A percentile compares a stretch with the other conserved stretches of the same genome.
These are phyloP conservation scores for Micromussa lordhowensis DNA, from an alignment of 92 coral and sea anemone genomes.

Conservation along the genomic window DNA sequence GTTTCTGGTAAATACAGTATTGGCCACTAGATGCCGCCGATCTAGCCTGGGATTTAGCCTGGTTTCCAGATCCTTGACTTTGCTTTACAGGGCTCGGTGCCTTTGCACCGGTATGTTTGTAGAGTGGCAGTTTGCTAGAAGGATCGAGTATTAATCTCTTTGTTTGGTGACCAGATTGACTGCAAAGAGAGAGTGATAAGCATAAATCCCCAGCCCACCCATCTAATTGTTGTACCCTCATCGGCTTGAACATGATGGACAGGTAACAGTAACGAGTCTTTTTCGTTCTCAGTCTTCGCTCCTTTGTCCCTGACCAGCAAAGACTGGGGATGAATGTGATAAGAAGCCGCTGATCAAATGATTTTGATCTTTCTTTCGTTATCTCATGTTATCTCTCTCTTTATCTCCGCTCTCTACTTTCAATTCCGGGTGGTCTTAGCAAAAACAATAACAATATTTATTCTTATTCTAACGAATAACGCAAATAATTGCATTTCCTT, in stretches of 20 bases:
- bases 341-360: background rate
- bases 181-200: background rate
- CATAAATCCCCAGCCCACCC: background rate
- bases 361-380: background rate
- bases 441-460: constrained; percentile 1
- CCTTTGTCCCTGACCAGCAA: background rate
- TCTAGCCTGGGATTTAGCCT: constrained; percentile 29
- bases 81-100: constrained; percentile 46
- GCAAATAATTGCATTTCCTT: background rate
- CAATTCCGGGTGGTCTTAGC: constrained; percentile 18
- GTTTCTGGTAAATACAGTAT: constrained; percentile 73
- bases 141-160: constrained; percentile 24
- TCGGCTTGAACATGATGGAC: background rate
- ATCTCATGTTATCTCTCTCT: constrained; percentile 9
- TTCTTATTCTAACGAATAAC: background rate
- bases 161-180: constrained; percentile 2
- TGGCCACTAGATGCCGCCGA: constrained; percentile 48
- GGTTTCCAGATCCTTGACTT: constrained; percentile 9
- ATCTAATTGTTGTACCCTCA: background rate
- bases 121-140: constrained; percentile 43
- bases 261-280: too few relatives aligned
- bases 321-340: background rate
- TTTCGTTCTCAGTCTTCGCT: background rate
- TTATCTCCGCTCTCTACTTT: background rate
- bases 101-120: constrained; percentile 20